Percentiles rank a stretch among this genome's conserved stretches.
Evolutionary conservation across 64 coral and sea anemone species (phyloP).

Genomic region (Montipora sp.): DNA sequence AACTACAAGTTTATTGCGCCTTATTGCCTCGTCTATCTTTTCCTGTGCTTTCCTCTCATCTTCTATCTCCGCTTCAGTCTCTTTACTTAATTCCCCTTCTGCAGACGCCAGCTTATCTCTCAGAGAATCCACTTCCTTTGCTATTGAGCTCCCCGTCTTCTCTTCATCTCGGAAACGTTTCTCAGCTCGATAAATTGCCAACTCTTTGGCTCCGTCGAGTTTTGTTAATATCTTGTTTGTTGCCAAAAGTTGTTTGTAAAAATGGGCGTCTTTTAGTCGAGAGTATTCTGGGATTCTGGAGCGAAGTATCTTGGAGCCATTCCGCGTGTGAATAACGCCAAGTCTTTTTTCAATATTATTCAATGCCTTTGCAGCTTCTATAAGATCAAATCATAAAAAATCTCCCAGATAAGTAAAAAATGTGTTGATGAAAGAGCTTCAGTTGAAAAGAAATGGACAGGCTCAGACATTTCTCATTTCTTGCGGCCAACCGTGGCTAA

Average conservation of each 20-base stretch:
- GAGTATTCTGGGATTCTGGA: conserved; percentile 55
- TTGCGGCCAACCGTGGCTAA: too few relatives aligned
- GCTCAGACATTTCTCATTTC: too few relatives aligned
- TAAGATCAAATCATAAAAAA: neutral
- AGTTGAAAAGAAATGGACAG: too few relatives aligned
- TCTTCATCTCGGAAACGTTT: conserved; percentile 61
- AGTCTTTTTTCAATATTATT: conserved; percentile 77
- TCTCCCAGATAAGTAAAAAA: too few relatives aligned
- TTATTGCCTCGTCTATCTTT: conserved; percentile 77
- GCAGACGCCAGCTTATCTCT: conserved; percentile 62
- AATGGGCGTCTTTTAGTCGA: conserved; percentile 7
- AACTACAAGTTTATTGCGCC: conserved; percentile 70
- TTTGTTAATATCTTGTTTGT: conserved; percentile 68
- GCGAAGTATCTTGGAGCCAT: conserved; percentile 56
- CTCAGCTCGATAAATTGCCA: conserved; percentile 69
- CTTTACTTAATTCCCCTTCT: conserved; percentile 59
- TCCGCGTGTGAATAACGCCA: conserved; percentile 56
- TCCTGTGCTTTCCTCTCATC: conserved; percentile 71
- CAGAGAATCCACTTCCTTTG: conserved; percentile 38
- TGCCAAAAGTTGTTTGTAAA: conserved; percentile 66
- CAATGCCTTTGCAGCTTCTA: conserved; percentile 79
- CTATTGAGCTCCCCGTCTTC: conserved; percentile 56
- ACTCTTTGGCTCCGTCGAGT: conserved; percentile 72
- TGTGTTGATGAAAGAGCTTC: too few relatives aligned
- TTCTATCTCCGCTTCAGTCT: conserved; percentile 66